Base-by-base conservation (phyloP, 2,888 invertebrate species). In the Caenorhabditis sp. region DNA sequence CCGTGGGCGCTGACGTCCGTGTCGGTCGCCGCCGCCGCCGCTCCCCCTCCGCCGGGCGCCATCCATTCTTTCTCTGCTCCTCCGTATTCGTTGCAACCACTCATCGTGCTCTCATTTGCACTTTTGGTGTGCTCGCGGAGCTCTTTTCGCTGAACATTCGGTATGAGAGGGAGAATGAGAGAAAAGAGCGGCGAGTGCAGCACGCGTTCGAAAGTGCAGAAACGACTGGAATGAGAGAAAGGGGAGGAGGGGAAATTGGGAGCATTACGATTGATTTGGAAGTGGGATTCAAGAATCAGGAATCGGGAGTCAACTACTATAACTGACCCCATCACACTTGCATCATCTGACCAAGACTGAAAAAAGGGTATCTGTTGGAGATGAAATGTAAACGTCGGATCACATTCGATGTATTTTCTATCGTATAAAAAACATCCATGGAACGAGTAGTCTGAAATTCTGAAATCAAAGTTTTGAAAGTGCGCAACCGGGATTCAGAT, bases 1-100 rank as follows among this genome's bases (percentile, higher is more conserved):
- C 43, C 22, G 46, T 26, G 58, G 37, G 56, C 68, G 70, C 70
- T 59, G 70, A 70, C 70, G 70, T 70, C 59, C 70, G 46, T 68
- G 68, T 52, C 59, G 30, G 35, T 39, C 30, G 39, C 50, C 20
- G 30, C 37, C 35, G 55, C 15, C 50, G 59, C 59, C 32, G 56
- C 32, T 32, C 26, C 27, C 7, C 11, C 32, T 4, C 9, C 13
- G 20, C n/a, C 24, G 11, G 52, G 52, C 68, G 68, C 68, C 59
- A 39, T 30, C 56, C 56, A 17, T 56, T 56, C 24, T 56, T 24
- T 46, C 56, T 48, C n/a, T 27, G 2, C 15, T 20, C 8, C 6
- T 39, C 39, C 52, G 32, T 30, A 50, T 52, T 27, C 20, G 15
- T 22, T 46, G 13, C 9, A 15, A n/a, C n/a, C n/a, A n/a, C n/a